phyloP scores from a whole-genome alignment of 1,140 invertebrate species.

The Potamilus streckersoni region DNA sequence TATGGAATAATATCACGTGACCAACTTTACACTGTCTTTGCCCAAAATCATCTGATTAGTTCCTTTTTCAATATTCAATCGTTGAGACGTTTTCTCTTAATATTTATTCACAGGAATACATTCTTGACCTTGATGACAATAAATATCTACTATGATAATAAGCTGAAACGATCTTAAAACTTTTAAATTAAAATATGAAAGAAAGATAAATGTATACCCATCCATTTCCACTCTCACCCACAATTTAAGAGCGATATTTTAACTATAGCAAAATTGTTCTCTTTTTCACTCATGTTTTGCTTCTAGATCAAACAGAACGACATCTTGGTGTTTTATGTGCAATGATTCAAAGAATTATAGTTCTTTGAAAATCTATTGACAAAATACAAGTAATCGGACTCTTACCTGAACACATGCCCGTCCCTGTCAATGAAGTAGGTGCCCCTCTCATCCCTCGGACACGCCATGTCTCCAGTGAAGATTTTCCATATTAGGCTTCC shows the following conservation, averaged over 20 bases:
- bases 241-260: no score
- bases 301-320: background rate
- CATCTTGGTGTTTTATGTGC: background rate
- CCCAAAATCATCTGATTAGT: no score
- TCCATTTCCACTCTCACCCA: background rate
- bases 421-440: constrained; percentile 59
- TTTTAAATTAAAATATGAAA: no score
- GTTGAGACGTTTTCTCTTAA: no score
- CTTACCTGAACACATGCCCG: constrained; percentile 55
- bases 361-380: background rate
- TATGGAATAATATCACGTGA: no score
- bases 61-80: no score
- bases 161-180: no score
- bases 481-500: constrained; percentile 53
- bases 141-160: no score
- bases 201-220: no score
- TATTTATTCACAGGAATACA: no score
- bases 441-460: constrained; percentile 53
- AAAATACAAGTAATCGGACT: background rate
- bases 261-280: background rate
- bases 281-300: background rate
- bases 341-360: background rate
- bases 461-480: constrained; percentile 45
- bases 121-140: no score
- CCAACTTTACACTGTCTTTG: no score